phyloP scores from a whole-genome alignment of 2,888 invertebrate genomes.

The Sinodicranocentrus sp. region DNA sequence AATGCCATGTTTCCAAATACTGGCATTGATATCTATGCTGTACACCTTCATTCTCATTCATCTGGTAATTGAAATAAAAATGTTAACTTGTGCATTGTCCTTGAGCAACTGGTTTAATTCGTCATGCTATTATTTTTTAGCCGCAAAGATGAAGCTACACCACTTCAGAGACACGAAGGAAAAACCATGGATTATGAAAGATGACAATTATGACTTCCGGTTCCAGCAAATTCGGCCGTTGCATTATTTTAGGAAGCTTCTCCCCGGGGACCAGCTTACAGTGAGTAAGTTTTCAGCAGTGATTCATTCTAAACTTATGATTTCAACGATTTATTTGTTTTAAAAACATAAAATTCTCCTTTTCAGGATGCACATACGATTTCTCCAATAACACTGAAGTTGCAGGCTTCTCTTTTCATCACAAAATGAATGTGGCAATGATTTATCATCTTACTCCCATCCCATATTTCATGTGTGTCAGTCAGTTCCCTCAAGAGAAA shows the following conservation, averaged over 20 bases:
- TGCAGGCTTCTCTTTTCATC: constrained; percentile 24
- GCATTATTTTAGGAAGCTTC: constrained; percentile 18
- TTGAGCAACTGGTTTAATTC: too few species aligned
- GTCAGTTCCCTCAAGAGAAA: constrained; percentile 19
- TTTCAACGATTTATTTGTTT: background rate
- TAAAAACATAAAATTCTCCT: background rate
- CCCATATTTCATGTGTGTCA: constrained; percentile 9
- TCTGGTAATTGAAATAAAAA: constrained; percentile 32
- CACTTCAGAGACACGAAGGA: constrained; percentile 43
- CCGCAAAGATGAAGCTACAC: constrained; percentile 35
- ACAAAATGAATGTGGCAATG: constrained; percentile 44
- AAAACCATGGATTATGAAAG: constrained; percentile 42
- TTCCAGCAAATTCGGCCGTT: constrained; percentile 29
- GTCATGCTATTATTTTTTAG: too few species aligned
- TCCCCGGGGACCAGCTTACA: constrained; percentile 51
- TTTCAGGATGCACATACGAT: constrained; percentile 39
- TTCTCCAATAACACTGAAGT: constrained; percentile 13
- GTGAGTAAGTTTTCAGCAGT: constrained; percentile 35
- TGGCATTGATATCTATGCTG: constrained; percentile 42
- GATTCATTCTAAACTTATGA: background rate
- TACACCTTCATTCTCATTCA: constrained; percentile 37
- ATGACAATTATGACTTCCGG: constrained; percentile 38
- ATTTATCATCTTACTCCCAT: constrained; percentile 8
- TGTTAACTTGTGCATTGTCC: too few species aligned
- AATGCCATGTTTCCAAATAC: constrained; percentile 16